Base-by-base conservation (phyloP, 2,797 vertebrate genomes). In the Sarcophilus harrisii region DNA sequence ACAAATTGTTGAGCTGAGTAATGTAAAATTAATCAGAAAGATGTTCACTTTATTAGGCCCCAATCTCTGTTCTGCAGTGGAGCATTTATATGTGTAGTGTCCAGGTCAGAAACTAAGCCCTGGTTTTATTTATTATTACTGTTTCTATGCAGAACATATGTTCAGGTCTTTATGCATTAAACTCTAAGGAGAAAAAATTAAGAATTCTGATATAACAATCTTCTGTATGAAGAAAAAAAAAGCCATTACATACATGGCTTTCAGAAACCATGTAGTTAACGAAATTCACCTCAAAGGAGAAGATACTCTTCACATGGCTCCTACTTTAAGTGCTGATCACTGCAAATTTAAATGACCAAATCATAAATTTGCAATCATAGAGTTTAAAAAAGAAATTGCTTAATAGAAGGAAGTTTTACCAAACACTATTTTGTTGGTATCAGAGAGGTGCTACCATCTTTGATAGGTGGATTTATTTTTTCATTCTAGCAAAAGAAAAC, bases 331-430 rank as follows among this genome's bases (percentile, higher is more conserved):
- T 91, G 32, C 1, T 28, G 89, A 28, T 93, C 95, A 49, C 95
- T 95, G 94, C 91, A 52, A 14, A 93, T 93, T 93, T 90, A 92
- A 91, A 90, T 62, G 93, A 38, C 52, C 5, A 12, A 45, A 57
- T 45, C 16, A 95, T 94, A 92, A 58, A 58, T 92, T 59, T 38
- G 1, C 89, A 32, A 60, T 92, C 90, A n/a, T 30, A 92, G 54
- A 92, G 45, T 95, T 94, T 38, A 90, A 90, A 81, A 29, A 27
- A 57, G 66, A 92, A 90, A 57, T 29, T 73, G 73, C 87, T 58
- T 60, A 27, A 55, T 57, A 45, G 73, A 49, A 87, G 38, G 21
- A 87, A 27, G 4, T 45, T 27, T 45, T 87, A 49, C 73, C 10
- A 27, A 45, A 11, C 73, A 87, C 73, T 87, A 27, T 87, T 87